Conservation (phyloP, 2,797 vertebrate species). For the Dendrocincla tyrannina region DNA sequence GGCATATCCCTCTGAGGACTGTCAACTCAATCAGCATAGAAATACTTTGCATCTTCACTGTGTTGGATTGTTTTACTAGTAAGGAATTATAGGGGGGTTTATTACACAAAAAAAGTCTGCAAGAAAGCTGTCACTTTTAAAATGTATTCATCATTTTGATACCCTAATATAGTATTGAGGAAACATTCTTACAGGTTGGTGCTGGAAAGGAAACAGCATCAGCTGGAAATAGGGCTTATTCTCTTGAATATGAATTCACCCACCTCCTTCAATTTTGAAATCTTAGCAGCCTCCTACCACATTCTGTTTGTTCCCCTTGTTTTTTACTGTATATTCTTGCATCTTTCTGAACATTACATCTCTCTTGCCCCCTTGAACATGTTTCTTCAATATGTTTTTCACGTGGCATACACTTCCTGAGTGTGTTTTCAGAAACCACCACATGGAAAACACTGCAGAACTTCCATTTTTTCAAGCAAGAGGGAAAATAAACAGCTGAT, state of each 20-base stretch:
- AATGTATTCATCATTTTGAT: background rate
- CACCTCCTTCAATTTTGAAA: background rate
- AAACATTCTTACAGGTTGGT: background rate
- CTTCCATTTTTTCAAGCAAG: background rate
- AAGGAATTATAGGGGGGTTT: background rate
- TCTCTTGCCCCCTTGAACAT: background rate
- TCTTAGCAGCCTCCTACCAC: background rate
- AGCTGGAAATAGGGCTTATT: background rate
- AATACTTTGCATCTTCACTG: background rate
- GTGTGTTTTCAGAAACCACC: slow-evolving; percentile 2
- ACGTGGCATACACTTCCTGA: background rate
- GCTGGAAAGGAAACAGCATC: background rate
- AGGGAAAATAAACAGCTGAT: slow-evolving; percentile 37
- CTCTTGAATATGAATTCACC: background rate
- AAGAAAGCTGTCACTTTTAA: background rate
- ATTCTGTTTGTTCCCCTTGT: background rate
- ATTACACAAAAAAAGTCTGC: background rate
- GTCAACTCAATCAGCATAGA: background rate
- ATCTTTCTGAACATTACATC: background rate
- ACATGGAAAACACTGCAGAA: background rate
- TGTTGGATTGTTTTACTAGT: background rate
- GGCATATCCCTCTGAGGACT: background rate
- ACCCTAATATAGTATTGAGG: background rate
- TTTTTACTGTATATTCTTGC: background rate
- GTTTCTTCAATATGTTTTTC: background rate